Percentiles rank a stretch among this genome's conserved stretches.
Conservation (phyloP, 2,888 invertebrate genomes). For the Calliopum simillimum region DNA sequence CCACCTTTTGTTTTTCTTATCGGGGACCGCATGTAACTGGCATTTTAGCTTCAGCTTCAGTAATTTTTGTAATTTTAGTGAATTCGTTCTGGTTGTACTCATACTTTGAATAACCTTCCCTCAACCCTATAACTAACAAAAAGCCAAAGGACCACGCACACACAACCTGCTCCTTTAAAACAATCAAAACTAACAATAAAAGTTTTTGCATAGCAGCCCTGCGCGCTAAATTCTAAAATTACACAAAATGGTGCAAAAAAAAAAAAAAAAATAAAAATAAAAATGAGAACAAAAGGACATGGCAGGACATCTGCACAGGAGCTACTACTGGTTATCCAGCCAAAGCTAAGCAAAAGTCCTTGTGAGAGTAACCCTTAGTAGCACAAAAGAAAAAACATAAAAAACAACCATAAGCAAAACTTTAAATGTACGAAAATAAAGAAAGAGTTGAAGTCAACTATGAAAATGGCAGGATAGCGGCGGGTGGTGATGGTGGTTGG, state of each 20-base stretch:
- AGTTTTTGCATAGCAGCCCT: slow-evolving; percentile 31
- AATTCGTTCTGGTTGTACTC: slow-evolving; percentile 9
- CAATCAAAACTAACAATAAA: slow-evolving; percentile 46
- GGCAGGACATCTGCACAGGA: slow-evolving; percentile 15
- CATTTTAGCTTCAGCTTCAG: slow-evolving; percentile 40
- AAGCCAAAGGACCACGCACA: slow-evolving; percentile 2
- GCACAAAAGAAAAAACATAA: too few relatives aligned
- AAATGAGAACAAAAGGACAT: neutral
- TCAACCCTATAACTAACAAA: slow-evolving; percentile 1
- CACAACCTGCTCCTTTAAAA: slow-evolving; percentile 22
- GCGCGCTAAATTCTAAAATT: slow-evolving; percentile 21
- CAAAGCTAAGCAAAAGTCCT: slow-evolving; percentile 7
- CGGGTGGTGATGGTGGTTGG: neutral
- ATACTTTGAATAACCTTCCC: neutral
- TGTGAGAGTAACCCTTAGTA: slow-evolving; percentile 16
- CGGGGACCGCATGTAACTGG: slow-evolving; percentile 42
- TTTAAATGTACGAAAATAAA: slow-evolving; percentile 4
- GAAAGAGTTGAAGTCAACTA: neutral
- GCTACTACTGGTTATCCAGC: slow-evolving; percentile 8
- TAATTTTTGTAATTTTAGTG: slow-evolving; percentile 35
- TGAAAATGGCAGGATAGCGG: neutral
- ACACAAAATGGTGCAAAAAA: slow-evolving; percentile 25
- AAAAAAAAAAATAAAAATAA: neutral
- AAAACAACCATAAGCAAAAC: neutral
- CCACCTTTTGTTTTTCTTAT: slow-evolving; percentile 26